Percentiles rank a stretch among this genome's conserved stretches.
Conservation (phyloP, 2,113 vertebrate species). For the Pyxicephalus adspersus region DNA sequence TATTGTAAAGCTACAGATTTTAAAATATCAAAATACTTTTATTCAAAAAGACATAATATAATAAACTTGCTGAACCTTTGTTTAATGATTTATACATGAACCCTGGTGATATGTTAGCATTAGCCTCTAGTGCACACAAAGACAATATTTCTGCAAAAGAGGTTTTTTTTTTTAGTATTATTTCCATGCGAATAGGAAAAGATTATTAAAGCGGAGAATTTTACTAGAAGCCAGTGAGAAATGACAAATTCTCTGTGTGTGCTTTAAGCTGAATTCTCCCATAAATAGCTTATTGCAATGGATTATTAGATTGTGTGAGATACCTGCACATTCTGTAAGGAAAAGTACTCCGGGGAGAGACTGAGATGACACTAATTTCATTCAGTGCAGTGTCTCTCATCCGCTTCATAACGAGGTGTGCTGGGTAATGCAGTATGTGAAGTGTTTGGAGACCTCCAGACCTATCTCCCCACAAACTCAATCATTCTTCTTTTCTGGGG, state of each 20-base stretch:
- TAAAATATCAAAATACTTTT: too few relatives aligned
- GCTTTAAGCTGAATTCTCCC: slow-evolving; percentile 9
- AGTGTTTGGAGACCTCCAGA: slow-evolving; percentile 35
- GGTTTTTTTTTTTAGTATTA: neutral
- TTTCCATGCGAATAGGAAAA: neutral
- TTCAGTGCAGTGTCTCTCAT: slow-evolving; percentile 38
- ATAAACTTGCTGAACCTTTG: too few relatives aligned
- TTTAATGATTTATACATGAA: too few relatives aligned
- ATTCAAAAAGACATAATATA: too few relatives aligned
- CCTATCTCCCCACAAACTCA: slow-evolving; percentile 9
- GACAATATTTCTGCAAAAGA: too few relatives aligned
- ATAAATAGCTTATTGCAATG: slow-evolving; percentile 40
- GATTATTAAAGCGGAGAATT: neutral
- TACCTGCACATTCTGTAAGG: slow-evolving; percentile 35
- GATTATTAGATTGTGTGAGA: slow-evolving; percentile 35
- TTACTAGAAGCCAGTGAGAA: neutral
- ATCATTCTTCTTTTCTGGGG: slow-evolving; percentile 35
- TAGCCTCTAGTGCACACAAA: too few relatives aligned
- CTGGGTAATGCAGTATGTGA: slow-evolving; percentile 36
- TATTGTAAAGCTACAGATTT: too few relatives aligned
- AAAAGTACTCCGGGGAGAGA: slow-evolving; percentile 20
- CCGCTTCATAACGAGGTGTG: slow-evolving; percentile 20
- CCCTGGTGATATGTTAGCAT: too few relatives aligned
- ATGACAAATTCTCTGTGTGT: neutral
- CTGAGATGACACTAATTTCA: slow-evolving; percentile 50